These are phyloP conservation scores for Trachelus troglodyta DNA, from an alignment of 2,888 invertebrate species.

Conservation along the genomic window DNA sequence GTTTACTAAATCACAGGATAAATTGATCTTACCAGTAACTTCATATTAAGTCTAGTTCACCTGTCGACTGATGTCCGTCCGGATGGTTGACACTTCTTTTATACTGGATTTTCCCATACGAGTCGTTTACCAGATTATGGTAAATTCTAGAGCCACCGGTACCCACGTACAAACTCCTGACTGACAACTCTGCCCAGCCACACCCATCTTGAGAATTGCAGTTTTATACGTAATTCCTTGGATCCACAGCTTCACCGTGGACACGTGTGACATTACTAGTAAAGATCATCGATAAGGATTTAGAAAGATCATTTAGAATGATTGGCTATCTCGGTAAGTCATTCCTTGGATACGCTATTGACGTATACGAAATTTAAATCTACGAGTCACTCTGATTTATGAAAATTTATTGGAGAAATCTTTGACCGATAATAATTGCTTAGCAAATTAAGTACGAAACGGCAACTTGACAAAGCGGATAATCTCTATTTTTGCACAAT, in stretches of 20 bases:
- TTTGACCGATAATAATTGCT: no score
- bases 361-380: no score
- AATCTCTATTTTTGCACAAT: no score
- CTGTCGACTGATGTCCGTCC: constrained; percentile 39
- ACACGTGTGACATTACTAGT: constrained; percentile 37
- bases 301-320: no score
- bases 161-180: constrained; percentile 34
- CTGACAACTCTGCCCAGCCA: constrained; percentile 33
- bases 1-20: no score
- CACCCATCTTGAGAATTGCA: constrained; percentile 42
- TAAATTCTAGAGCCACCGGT: constrained; percentile 37
- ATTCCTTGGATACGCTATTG: no score
- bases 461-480: no score
- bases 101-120: constrained; percentile 38
- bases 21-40: constrained; percentile 45
- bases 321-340: no score
- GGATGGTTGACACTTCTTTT: constrained; percentile 45
- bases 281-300: not conserved
- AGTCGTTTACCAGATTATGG: constrained; percentile 42
- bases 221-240: no score
- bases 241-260: not conserved
- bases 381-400: no score
- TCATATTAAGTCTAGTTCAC: constrained; percentile 42
- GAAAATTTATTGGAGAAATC: no score
- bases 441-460: no score